Percentiles rank a stretch among this genome's conserved stretches.
These are phyloP conservation scores for Menidia menidia DNA, from an alignment of 2,797 vertebrate genomes.

Conservation along the genomic window DNA sequence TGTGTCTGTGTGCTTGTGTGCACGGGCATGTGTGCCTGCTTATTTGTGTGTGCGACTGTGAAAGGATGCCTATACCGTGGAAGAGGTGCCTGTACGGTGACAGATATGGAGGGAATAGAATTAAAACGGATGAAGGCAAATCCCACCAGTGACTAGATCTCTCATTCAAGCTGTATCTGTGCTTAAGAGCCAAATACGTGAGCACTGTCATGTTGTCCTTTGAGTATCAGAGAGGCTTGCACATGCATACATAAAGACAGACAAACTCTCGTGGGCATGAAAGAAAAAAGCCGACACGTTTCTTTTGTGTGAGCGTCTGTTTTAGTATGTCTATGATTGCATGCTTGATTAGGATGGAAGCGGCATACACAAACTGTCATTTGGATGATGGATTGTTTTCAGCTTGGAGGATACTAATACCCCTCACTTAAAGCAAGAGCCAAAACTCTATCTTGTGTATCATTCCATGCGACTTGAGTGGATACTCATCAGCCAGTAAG, in stretches of 20 bases:
- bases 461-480: slow-evolving; percentile 8
- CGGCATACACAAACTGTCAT: slow-evolving; percentile 20
- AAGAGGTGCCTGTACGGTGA: slow-evolving; percentile 61
- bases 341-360: slow-evolving; percentile 26
- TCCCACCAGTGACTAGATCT: slow-evolving; percentile 55
- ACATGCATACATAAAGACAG: slow-evolving; percentile 23
- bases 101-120: slow-evolving; percentile 66
- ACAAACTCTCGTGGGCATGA: neutral
- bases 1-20: slow-evolving; percentile 13
- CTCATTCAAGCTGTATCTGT: slow-evolving; percentile 56
- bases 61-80: slow-evolving; percentile 53
- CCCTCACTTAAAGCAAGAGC: slow-evolving; percentile 20
- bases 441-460: slow-evolving; percentile 4
- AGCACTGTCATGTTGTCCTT: slow-evolving; percentile 41
- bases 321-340: slow-evolving; percentile 14
- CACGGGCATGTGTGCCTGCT: neutral
- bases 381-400: slow-evolving; percentile 36
- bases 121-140: slow-evolving; percentile 66
- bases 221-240: slow-evolving; percentile 30
- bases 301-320: slow-evolving; percentile 10
- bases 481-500: slow-evolving; percentile 36
- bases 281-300: neutral
- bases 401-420: slow-evolving; percentile 20
- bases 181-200: slow-evolving; percentile 41
- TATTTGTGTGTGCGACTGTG: slow-evolving; percentile 24